A percentile compares a stretch with the other conserved stretches of the same genome.
These are phyloP conservation scores for Metalampra italica DNA, from an alignment of 2,888 invertebrate species.

Conservation along the genomic window DNA sequence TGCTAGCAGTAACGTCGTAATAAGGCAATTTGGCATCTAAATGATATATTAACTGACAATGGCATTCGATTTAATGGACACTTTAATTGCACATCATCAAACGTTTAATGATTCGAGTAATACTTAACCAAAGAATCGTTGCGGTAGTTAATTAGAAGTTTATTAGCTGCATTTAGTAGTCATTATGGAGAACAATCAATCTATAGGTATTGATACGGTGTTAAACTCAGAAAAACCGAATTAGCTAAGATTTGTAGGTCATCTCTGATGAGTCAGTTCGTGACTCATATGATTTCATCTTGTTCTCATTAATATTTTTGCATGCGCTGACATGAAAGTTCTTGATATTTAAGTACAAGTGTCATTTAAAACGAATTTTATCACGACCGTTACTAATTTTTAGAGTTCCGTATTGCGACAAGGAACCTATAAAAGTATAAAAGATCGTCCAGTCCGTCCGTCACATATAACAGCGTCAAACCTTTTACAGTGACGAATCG, in stretches of 20 bases:
- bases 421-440: too few species aligned
- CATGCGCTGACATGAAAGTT: neutral
- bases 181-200: neutral
- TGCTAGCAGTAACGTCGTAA: neutral
- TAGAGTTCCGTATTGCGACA: too few species aligned
- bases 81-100: neutral
- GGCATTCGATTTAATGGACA: neutral
- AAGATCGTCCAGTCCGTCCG: too few species aligned
- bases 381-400: constrained; percentile 1
- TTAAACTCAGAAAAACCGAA: too few species aligned
- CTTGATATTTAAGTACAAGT: neutral
- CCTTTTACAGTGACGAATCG: too few species aligned
- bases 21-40: neutral
- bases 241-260: too few species aligned
- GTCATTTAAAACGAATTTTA: neutral
- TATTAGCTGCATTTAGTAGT: too few species aligned
- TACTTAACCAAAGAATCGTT: neutral
- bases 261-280: too few species aligned
- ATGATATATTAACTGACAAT: too few species aligned
- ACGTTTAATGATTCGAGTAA: neutral
- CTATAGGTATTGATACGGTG: neutral
- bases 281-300: neutral
- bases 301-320: neutral
- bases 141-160: too few species aligned
- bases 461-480: too few species aligned